Percentiles rank a stretch among this genome's conserved stretches.
phyloP scores from a whole-genome alignment of 92 coral and sea anemone genomes.

The Porites lobata region DNA sequence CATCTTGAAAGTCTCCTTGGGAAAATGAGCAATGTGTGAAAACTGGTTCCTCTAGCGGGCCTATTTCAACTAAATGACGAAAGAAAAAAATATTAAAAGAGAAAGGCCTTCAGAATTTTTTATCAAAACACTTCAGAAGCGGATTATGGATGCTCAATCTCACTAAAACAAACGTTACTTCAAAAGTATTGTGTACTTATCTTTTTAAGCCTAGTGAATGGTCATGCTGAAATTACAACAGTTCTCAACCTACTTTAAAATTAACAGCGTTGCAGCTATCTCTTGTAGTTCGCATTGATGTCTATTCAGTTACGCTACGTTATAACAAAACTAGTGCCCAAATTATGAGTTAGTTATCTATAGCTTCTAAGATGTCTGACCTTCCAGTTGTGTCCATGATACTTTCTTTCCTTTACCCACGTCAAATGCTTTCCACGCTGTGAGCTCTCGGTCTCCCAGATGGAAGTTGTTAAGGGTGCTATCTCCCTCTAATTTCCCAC shows the following conservation, averaged over 20 bases:
- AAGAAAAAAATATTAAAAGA: background rate
- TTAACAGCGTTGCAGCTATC: too few relatives aligned
- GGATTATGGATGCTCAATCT: too few relatives aligned
- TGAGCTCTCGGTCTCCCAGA: slow-evolving; percentile 28
- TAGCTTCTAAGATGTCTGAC: slow-evolving; percentile 22
- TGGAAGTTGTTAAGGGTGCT: slow-evolving; percentile 62
- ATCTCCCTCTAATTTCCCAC: slow-evolving; percentile 48
- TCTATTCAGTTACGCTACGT: too few relatives aligned
- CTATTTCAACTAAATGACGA: slow-evolving; percentile 1
- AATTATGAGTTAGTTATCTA: background rate
- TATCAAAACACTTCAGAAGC: background rate
- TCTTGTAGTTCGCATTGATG: too few relatives aligned
- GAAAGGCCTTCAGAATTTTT: background rate
- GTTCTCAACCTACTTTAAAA: too few relatives aligned
- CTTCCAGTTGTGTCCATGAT: slow-evolving; percentile 45
- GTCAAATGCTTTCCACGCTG: slow-evolving; percentile 65
- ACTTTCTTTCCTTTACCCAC: slow-evolving; percentile 66
- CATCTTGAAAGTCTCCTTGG: slow-evolving; percentile 8
- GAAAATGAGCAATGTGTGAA: background rate
- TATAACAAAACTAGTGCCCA: background rate
- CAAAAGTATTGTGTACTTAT: too few relatives aligned
- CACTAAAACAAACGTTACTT: too few relatives aligned
- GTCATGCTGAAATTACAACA: too few relatives aligned
- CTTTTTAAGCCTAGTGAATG: too few relatives aligned
- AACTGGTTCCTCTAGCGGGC: background rate